Conservation (phyloP, 2,888 invertebrate genomes). For the Scrobipalpa costella region DNA sequence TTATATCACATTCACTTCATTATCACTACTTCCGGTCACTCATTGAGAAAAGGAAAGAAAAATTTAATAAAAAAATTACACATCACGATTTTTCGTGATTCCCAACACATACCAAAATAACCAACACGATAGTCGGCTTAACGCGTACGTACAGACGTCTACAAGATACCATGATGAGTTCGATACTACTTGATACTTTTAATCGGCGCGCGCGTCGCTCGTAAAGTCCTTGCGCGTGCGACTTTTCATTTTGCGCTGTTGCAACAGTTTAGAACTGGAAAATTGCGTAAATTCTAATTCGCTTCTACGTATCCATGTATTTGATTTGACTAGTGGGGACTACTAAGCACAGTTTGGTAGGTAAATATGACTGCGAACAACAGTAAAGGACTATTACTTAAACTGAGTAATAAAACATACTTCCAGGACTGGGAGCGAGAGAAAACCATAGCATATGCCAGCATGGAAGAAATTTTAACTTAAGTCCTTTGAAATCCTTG, state of each 20-base stretch:
- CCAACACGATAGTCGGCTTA: constrained; percentile 22
- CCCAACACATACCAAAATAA: constrained; percentile 24
- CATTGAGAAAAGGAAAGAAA: no score
- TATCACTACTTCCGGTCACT: neutral
- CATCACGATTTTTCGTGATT: no score
- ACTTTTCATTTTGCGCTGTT: constrained; percentile 31
- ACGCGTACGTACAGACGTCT: constrained; percentile 25
- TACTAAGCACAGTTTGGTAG: no score
- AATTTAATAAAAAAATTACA: no score
- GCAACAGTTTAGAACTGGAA: constrained; percentile 30
- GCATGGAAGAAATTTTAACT: no score
- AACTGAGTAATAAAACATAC: no score
- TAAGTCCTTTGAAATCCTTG: no score
- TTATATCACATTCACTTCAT: neutral
- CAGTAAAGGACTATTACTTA: no score
- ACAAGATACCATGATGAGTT: constrained; percentile 30
- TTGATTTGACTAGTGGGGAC: no score
- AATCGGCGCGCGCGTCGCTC: neutral
- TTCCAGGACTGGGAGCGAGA: no score
- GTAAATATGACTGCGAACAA: no score
- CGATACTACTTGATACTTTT: constrained; percentile 29
- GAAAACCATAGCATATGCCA: no score
- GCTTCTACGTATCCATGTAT: constrained; percentile 1
- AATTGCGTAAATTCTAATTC: constrained; percentile 34
- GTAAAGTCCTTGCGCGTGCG: constrained; percentile 34